A percentile compares a stretch with the other conserved stretches of the same genome.
phyloP scores from a whole-genome alignment of 2,113 vertebrate genomes.

The Apodemus speciosus region DNA sequence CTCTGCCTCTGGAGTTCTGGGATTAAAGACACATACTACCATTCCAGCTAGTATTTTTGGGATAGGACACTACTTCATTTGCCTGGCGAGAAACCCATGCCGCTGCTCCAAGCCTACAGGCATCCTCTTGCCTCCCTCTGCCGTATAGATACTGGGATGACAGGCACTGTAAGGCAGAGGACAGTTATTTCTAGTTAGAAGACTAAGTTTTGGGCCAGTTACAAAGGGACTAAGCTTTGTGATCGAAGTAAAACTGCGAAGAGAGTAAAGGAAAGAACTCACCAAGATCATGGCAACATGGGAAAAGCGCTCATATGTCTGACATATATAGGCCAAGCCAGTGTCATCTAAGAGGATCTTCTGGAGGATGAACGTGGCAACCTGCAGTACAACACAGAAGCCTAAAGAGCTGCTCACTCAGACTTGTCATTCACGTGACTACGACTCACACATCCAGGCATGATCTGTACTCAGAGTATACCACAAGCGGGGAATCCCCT shows the following conservation, averaged over 20 bases:
- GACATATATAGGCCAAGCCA: slow-evolving; percentile 97
- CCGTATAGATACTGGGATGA: not conserved
- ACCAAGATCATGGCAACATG: slow-evolving; percentile 99
- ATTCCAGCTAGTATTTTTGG: not conserved
- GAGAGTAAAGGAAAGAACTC: slow-evolving; percentile 68
- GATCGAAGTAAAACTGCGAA: slow-evolving; percentile 1
- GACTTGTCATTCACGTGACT: not conserved
- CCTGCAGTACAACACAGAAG: slow-evolving; percentile 85
- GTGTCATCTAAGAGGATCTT: slow-evolving; percentile 99
- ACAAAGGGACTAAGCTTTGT: slow-evolving; percentile 4
- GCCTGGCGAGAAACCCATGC: not conserved
- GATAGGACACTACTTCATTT: not conserved
- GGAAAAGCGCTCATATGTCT: slow-evolving; percentile 97
- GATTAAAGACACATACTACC: not conserved
- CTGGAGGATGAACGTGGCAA: slow-evolving; percentile 98
- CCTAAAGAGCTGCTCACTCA: slow-evolving; percentile 37
- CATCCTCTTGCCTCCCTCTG: not conserved
- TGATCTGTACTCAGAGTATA: slow-evolving; percentile 31
- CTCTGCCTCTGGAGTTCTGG: not conserved
- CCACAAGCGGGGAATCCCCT: not conserved
- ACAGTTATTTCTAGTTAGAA: slow-evolving; percentile 35
- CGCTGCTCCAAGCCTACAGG: not conserved
- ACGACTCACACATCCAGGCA: not conserved
- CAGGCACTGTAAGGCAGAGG: not conserved
- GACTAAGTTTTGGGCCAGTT: not conserved